Evolutionary conservation across 2,888 invertebrate genomes (phyloP), one percentile per base, ranked within the genome.

Genomic region (Heterodera filipjevi): DNA sequence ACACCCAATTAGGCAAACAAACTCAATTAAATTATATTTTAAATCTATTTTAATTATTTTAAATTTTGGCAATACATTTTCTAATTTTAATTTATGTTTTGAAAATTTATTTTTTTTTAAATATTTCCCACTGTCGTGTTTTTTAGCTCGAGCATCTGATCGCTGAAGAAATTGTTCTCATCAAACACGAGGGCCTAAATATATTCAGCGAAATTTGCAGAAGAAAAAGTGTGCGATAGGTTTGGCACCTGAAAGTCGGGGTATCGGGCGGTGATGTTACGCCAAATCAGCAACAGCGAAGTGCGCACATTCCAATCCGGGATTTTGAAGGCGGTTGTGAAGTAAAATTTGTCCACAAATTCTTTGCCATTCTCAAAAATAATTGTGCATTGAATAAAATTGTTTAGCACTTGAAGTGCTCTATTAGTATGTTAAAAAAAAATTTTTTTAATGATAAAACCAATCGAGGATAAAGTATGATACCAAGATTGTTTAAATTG

Each of bases 121-220:
- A n/a, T 22, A 59, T 27, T 59, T 27, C 27, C 27, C 10, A 59
- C 59, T 14, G 87, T 87, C 12, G 87, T 88, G 22, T 83, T 80
- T 71, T 88, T 86, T 59, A 88, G 78, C 66, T 87, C 84, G 59
- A 86, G 77, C 85, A 87, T 84, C 78, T 89, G 89, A 80, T 89
- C 89, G 77, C 85, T 85, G 82, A 87, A 89, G 80, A 89, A 89
- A 80, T 89, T 89, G 81, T 89, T 88, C 75, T 89, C 88, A 73
- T 89, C 88, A 73, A 88, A 89, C 16, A 89, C 87, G 39, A 89
- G 80, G 3, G 88, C 68, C 32, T 33, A n/a, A 66, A 33, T 12
- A 33, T 12, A 64, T 12, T 27, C 64, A 14, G 2, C 16, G 64
- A 16, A 16, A 8, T 32, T 66, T 33, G 8, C n/a, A 32, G 19